Evolutionary conservation across 2,888 invertebrate genomes (phyloP).

Genomic region (Parnassius smintheus): DNA sequence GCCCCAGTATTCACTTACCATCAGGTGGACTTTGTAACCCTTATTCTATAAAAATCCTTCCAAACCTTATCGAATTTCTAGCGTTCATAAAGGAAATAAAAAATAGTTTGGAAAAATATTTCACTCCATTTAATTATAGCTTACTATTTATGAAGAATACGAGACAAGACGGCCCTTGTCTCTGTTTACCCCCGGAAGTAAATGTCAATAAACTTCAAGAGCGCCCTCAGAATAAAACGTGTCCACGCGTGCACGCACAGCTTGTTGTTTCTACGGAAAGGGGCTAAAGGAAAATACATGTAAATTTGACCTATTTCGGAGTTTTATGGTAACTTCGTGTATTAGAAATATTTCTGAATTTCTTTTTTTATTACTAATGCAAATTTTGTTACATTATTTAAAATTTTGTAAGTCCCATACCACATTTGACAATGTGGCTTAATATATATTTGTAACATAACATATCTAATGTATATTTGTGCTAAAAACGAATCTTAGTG

Average conservation of each 20-base stretch:
- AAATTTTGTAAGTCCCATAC: too few species aligned
- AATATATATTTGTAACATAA: too few species aligned
- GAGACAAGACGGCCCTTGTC: slow-evolving; percentile 57
- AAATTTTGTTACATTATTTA: too few species aligned
- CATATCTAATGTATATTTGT: too few species aligned
- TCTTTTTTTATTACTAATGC: not conserved
- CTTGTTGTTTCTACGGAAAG: slow-evolving; percentile 52
- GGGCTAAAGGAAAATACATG: slow-evolving; percentile 47
- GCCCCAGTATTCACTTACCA: too few species aligned
- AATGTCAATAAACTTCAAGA: slow-evolving; percentile 78
- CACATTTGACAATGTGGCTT: too few species aligned
- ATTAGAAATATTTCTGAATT: not conserved
- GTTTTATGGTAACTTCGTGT: slow-evolving; percentile 20
- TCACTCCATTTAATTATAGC: slow-evolving; percentile 23
- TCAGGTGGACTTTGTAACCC: too few species aligned
- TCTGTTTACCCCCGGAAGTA: slow-evolving; percentile 74
- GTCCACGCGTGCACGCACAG: slow-evolving; percentile 52
- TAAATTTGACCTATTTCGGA: slow-evolving; percentile 29
- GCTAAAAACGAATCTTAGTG: too few species aligned
- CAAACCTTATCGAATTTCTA: too few species aligned
- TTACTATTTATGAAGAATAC: slow-evolving; percentile 41
- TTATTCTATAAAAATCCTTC: too few species aligned
- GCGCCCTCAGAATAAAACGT: slow-evolving; percentile 60
- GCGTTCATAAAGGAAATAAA: not conserved
- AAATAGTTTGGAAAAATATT: slow-evolving; percentile 5